These are phyloP conservation scores for Notocelia uddmanniana DNA, from an alignment of 2,888 invertebrate genomes.

Conservation along the genomic window DNA sequence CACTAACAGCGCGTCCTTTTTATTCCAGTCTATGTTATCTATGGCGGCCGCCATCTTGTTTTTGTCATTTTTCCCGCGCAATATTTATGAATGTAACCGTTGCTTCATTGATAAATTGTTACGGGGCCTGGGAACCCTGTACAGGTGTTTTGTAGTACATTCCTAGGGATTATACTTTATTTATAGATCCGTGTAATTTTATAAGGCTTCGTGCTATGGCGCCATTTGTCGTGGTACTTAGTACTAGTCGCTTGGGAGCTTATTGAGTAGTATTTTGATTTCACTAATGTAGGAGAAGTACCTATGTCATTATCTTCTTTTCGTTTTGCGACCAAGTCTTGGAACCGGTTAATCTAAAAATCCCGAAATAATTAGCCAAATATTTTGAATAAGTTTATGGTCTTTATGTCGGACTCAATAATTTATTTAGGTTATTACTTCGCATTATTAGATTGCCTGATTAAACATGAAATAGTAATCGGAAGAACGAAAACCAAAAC, in stretches of 20 bases:
- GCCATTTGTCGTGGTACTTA: slow-evolving; percentile 18
- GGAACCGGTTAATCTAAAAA: too few relatives aligned
- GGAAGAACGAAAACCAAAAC: too few relatives aligned
- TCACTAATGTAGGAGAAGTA: background rate
- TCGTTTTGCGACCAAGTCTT: too few relatives aligned
- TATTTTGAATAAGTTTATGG: too few relatives aligned
- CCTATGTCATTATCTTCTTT: too few relatives aligned
- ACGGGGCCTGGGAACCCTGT: slow-evolving; percentile 38
- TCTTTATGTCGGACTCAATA: too few relatives aligned
- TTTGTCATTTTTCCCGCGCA: slow-evolving; percentile 57
- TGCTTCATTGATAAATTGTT: slow-evolving; percentile 62
- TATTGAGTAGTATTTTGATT: slow-evolving; percentile 6
- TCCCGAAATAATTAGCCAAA: too few relatives aligned
- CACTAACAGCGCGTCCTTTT: slow-evolving; percentile 22
- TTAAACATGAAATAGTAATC: too few relatives aligned
- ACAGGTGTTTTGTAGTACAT: slow-evolving; percentile 43
- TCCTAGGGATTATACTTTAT: slow-evolving; percentile 40
- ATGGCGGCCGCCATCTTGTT: slow-evolving; percentile 57
- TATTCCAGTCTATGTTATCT: slow-evolving; percentile 27
- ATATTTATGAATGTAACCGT: slow-evolving; percentile 62
- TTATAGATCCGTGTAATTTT: slow-evolving; percentile 24
- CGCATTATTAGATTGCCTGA: too few relatives aligned
- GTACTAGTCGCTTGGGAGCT: slow-evolving; percentile 7
- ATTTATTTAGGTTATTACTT: too few relatives aligned
- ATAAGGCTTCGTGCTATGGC: slow-evolving; percentile 27